Evolutionary conservation across 1,140 invertebrate genomes (phyloP).

Genomic region (Glomeris maerens): DNA sequence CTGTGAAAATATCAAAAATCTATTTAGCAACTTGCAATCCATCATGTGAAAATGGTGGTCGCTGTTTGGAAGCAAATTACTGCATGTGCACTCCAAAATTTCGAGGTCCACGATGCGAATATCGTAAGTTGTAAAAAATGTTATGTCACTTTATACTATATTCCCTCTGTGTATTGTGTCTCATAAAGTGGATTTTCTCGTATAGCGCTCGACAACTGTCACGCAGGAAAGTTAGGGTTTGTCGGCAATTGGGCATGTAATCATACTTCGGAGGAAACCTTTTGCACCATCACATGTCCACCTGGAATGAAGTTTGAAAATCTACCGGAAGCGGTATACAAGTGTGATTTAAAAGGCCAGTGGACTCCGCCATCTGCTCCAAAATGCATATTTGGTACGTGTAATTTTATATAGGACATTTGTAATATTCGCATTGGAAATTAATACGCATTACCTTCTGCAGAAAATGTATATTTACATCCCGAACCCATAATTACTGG

Average conservation of each 20-base stretch:
- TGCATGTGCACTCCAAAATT: slow-evolving; percentile 59
- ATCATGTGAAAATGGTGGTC: slow-evolving; percentile 56
- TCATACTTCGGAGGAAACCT: slow-evolving; percentile 40
- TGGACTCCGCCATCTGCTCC: slow-evolving; percentile 56
- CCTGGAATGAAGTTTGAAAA: slow-evolving; percentile 43
- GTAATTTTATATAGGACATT: background rate
- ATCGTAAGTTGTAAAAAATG: slow-evolving; percentile 39
- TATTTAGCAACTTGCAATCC: slow-evolving; percentile 51
- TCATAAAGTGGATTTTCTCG: too few relatives aligned
- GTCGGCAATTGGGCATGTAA: slow-evolving; percentile 58
- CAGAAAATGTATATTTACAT: slow-evolving; percentile 8
- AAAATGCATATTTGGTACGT: slow-evolving; percentile 51
- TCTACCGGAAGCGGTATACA: slow-evolving; percentile 44
- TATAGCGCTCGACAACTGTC: slow-evolving; percentile 43
- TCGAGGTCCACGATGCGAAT: slow-evolving; percentile 57
- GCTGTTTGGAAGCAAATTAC: slow-evolving; percentile 52
- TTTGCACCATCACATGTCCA: slow-evolving; percentile 52
- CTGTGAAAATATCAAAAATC: too few relatives aligned
- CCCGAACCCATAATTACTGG: slow-evolving; percentile 1
- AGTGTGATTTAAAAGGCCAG: slow-evolving; percentile 44
- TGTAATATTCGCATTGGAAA: background rate
- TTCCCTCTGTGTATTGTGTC: slow-evolving; percentile 17
- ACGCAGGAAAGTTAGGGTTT: slow-evolving; percentile 45
- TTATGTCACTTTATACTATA: background rate
- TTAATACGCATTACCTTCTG: slow-evolving; percentile 1